phyloP scores from a whole-genome alignment of 2,888 invertebrate species.

The Siphlonurus alternatus region DNA sequence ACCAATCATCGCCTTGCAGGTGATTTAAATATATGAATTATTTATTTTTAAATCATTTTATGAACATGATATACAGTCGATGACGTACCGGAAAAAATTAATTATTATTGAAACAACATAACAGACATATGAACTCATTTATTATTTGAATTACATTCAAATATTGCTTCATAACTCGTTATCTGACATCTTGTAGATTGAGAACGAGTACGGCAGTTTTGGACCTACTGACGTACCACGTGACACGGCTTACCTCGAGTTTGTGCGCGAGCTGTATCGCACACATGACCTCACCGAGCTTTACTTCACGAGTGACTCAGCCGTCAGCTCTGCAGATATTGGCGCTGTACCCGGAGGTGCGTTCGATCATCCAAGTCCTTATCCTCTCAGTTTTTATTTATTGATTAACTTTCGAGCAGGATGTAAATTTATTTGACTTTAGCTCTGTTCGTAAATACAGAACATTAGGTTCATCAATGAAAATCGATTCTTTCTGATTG shows the following conservation, averaged over 20 bases:
- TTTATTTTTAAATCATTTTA: background rate
- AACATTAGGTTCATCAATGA: too few species aligned
- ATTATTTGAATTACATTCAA: too few species aligned
- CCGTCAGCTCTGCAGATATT: conserved; percentile 11
- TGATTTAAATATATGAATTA: conserved; percentile 12
- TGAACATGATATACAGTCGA: too few species aligned
- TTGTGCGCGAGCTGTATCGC: conserved; percentile 24
- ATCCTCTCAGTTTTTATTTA: background rate
- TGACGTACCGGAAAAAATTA: too few species aligned
- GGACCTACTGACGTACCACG: conserved; percentile 15
- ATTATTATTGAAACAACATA: too few species aligned
- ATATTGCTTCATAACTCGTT: too few species aligned
- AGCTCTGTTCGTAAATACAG: too few species aligned
- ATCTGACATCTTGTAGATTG: too few species aligned
- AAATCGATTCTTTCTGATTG: too few species aligned
- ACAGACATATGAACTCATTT: too few species aligned
- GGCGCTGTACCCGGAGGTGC: conserved; percentile 20
- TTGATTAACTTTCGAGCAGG: too few species aligned
- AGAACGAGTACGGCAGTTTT: conserved; percentile 34
- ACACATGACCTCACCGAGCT: conserved; percentile 27
- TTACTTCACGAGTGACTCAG: conserved; percentile 27
- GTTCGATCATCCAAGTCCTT: background rate
- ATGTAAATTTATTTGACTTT: too few species aligned
- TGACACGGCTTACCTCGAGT: conserved; percentile 23
- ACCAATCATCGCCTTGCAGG: conserved; percentile 31